Conservation (phyloP, 2,797 vertebrate species). For the Enteromius trimaculatus region DNA sequence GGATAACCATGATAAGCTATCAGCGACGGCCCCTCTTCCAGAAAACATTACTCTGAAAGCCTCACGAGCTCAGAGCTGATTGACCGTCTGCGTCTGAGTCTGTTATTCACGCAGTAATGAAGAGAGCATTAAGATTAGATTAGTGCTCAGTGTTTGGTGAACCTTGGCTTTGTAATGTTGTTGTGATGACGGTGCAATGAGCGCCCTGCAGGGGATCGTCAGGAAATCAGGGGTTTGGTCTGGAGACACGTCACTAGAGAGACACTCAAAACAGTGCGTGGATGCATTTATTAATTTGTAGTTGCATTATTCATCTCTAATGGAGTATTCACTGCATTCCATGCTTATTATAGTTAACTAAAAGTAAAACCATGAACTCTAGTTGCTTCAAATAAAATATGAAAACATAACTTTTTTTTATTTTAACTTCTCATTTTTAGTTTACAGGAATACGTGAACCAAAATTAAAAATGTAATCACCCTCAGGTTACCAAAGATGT, state of each 20-base stretch:
- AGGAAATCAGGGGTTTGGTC: neutral
- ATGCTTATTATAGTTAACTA: neutral
- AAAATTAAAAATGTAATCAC: neutral
- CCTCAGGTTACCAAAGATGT: neutral
- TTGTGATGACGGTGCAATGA: neutral
- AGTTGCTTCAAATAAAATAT: neutral
- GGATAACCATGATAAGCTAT: slow-evolving; percentile 24
- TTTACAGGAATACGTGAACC: neutral
- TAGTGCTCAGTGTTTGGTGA: slow-evolving; percentile 14
- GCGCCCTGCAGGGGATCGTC: neutral
- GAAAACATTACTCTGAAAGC: slow-evolving; percentile 23
- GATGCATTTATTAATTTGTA: neutral
- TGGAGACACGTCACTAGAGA: neutral
- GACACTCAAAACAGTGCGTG: neutral
- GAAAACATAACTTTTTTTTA: neutral
- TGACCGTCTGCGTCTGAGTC: neutral
- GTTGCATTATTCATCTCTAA: neutral
- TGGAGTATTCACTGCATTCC: neutral
- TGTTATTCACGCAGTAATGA: slow-evolving; percentile 13
- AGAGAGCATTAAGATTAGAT: slow-evolving; percentile 14
- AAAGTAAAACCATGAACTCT: neutral
- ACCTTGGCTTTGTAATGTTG: neutral
- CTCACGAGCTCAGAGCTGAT: neutral
- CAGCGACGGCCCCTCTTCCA: neutral
- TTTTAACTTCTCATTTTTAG: neutral